Conservation (phyloP, 2,113 vertebrate genomes). For the Speoplatyrhinus poulsoni region DNA sequence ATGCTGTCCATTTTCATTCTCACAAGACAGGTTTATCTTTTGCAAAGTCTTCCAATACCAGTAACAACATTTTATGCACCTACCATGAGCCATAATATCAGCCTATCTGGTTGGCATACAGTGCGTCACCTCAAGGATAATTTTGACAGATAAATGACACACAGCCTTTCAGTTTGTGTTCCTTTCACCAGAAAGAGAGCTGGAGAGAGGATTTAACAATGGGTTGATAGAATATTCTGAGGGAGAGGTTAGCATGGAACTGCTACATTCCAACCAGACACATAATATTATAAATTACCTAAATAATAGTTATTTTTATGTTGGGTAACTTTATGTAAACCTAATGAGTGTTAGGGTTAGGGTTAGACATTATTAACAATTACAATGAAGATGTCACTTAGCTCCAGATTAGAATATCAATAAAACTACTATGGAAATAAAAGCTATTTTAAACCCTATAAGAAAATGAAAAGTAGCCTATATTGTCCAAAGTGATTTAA, state of each 20-base stretch:
- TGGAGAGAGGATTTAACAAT: conserved; percentile 41
- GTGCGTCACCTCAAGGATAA: conserved; percentile 44
- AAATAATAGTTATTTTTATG: no score
- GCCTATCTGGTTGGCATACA: conserved; percentile 46
- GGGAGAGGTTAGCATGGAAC: background rate
- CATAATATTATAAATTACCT: no score
- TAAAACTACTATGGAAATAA: no score
- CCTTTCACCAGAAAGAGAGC: background rate
- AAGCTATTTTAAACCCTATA: no score
- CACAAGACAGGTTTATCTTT: conserved; percentile 9
- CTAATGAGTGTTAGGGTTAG: no score
- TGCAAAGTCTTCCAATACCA: background rate
- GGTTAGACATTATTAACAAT: no score
- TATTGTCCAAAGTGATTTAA: background rate
- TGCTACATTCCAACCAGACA: background rate
- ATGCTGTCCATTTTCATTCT: conserved; percentile 8
- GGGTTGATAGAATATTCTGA: conserved; percentile 40
- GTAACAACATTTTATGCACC: conserved; percentile 27
- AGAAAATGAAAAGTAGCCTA: no score
- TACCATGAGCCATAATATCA: conserved; percentile 53
- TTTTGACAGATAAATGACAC: background rate
- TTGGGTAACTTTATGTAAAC: no score
- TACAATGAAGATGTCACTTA: no score
- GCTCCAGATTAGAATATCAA: no score
- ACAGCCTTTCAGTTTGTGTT: conserved; percentile 39